phyloP scores from a whole-genome alignment of 2,888 invertebrate species.

The Ennomos fuscantarius region DNA sequence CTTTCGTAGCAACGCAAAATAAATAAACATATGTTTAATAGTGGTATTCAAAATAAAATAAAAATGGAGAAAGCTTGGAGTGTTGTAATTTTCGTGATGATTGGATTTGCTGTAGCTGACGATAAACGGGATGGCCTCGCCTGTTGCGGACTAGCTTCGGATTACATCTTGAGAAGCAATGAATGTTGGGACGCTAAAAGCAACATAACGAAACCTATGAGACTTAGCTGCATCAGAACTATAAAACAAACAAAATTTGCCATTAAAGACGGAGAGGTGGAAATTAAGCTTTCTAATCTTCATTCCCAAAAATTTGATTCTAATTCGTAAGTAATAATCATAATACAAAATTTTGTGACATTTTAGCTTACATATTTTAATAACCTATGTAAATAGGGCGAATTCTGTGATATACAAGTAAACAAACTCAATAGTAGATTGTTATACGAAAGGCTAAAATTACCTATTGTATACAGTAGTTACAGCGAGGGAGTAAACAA shows the following conservation, averaged over 20 bases:
- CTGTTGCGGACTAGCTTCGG: conserved; percentile 31
- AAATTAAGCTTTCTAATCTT: conserved; percentile 27
- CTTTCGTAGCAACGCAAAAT: not conserved
- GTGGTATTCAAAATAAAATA: not conserved
- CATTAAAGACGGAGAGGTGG: conserved; percentile 29
- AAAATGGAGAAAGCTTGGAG: conserved; percentile 7
- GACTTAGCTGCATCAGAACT: conserved; percentile 37
- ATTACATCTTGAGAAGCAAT: too few relatives aligned
- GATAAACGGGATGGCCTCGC: conserved; percentile 3
- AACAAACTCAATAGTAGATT: too few relatives aligned
- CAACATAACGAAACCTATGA: conserved; percentile 39
- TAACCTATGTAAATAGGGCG: too few relatives aligned
- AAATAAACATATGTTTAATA: not conserved
- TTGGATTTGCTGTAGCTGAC: conserved; percentile 18
- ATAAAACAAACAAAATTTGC: conserved; percentile 29
- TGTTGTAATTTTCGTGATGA: conserved; percentile 4
- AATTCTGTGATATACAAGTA: too few relatives aligned
- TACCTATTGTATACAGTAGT: too few relatives aligned
- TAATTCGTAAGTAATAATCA: conserved; percentile 7
- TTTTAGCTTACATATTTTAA: too few relatives aligned
- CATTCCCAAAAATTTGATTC: conserved; percentile 17
- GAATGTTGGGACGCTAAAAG: conserved; percentile 51
- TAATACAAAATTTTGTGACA: too few relatives aligned
- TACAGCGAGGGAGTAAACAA: too few relatives aligned
- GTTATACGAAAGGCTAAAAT: too few relatives aligned